A percentile compares a stretch with the other conserved stretches of the same genome.
Conservation (phyloP, 2,797 vertebrate species). For the Cossypha polioptera region DNA sequence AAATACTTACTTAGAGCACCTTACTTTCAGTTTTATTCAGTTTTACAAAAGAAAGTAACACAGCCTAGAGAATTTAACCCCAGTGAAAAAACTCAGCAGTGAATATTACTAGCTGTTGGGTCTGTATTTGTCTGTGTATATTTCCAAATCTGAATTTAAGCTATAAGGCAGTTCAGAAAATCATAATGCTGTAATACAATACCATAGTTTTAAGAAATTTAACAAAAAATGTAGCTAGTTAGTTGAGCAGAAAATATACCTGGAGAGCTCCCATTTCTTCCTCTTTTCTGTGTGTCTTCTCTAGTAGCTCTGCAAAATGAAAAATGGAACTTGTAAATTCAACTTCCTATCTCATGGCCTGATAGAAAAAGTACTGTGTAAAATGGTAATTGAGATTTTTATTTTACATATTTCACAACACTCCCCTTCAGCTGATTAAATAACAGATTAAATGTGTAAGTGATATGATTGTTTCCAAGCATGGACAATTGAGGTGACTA, state of each 20-base stretch:
- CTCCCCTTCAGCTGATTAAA: neutral
- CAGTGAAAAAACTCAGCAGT: neutral
- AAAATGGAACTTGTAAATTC: constrained; percentile 5
- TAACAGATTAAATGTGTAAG: neutral
- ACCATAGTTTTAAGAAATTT: neutral
- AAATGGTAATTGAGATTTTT: neutral
- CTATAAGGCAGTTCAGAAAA: neutral
- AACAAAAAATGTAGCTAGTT: neutral
- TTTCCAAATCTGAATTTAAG: neutral
- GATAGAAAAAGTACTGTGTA: neutral
- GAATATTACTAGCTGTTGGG: neutral
- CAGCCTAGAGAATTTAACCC: neutral
- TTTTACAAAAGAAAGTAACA: neutral
- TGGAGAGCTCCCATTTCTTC: constrained; percentile 89
- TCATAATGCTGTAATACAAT: neutral
- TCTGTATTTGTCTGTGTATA: neutral
- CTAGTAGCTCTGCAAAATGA: constrained; percentile 83
- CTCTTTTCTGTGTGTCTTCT: constrained; percentile 84
- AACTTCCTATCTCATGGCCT: neutral
- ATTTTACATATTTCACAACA: neutral
- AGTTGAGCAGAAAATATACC: constrained; percentile 71
- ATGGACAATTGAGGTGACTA: neutral
- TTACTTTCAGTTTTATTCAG: neutral
- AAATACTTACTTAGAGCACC: neutral
- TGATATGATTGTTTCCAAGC: neutral